phyloP scores from a whole-genome alignment of 2,797 vertebrate species.

The Scomberomorus guttatus region DNA sequence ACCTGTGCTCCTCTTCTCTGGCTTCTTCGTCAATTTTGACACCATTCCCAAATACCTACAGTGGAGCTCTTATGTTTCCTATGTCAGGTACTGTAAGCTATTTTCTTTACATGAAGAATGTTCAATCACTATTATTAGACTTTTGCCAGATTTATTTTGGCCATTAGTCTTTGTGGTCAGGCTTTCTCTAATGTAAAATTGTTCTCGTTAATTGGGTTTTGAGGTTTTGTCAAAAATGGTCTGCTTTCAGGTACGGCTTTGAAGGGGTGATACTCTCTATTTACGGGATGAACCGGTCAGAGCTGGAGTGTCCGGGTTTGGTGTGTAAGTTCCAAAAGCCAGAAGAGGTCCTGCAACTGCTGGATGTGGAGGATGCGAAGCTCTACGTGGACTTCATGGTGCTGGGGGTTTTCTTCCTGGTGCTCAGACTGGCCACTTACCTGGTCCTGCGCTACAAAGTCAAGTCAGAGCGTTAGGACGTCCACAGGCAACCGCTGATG shows the following conservation, averaged over 20 bases:
- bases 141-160: constrained; percentile 7
- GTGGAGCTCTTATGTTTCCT: constrained; percentile 98
- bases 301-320: constrained; percentile 90
- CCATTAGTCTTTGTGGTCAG: background rate
- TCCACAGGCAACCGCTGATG: constrained; percentile 4
- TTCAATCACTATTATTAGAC: background rate
- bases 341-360: constrained; percentile 91
- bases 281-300: constrained; percentile 96
- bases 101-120: background rate
- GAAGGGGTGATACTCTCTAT: constrained; percentile 97
- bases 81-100: constrained; percentile 90
- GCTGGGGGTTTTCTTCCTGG: constrained; percentile 93
- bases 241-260: constrained; percentile 93
- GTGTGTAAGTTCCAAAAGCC: constrained; percentile 95
- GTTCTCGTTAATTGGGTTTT: background rate
- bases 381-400: constrained; percentile 98
- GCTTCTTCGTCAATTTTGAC: constrained; percentile 99
- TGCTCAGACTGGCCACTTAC: constrained; percentile 94
- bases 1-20: constrained; percentile 97
- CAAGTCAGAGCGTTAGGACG: constrained; percentile 93
- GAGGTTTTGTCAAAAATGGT: background rate
- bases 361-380: constrained; percentile 96
- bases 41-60: constrained; percentile 98
- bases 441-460: constrained; percentile 97
- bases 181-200: background rate